Evolutionary conservation across 53 echinoderm and acorn worm genomes (phyloP).

Genomic region (Holothuria scabra): DNA sequence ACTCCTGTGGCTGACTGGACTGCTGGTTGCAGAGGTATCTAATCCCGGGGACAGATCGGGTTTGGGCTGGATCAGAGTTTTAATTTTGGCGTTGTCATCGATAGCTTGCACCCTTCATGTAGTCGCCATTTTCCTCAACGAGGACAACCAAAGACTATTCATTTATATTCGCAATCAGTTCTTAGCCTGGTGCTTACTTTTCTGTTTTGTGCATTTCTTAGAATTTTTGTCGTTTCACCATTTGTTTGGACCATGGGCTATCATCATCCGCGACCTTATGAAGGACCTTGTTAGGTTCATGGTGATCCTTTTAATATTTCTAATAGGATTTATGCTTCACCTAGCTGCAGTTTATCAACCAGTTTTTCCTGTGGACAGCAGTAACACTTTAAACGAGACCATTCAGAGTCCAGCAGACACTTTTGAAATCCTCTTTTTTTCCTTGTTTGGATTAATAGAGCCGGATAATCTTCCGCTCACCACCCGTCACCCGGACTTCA

Average conservation of each 20-base stretch:
- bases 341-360: constrained; percentile 97
- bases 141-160: constrained; percentile 33
- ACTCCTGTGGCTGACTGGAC: constrained; percentile 87
- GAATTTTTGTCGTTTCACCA: constrained; percentile 97
- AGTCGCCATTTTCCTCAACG: constrained; percentile 62
- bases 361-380: constrained; percentile 56
- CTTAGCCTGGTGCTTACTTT: constrained; percentile 88
- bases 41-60: constrained; percentile 91
- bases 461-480: constrained; percentile 76
- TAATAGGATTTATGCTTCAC: constrained; percentile 95
- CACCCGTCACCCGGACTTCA: constrained; percentile 79
- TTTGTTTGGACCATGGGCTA: constrained; percentile 97
- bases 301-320: constrained; percentile 93
- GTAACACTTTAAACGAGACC: constrained; percentile 5
- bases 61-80: constrained; percentile 90
- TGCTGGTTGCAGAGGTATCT: constrained; percentile 86
- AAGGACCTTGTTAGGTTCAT: constrained; percentile 94
- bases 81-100: constrained; percentile 82
- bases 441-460: constrained; percentile 90
- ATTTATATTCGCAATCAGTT: constrained; percentile 89
- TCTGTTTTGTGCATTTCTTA: constrained; percentile 83
- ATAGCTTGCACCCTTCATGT: constrained; percentile 82
- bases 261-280: constrained; percentile 97
- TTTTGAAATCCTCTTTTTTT: constrained; percentile 92
- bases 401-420: constrained; percentile 85